These are phyloP conservation scores for Andrena bucephala DNA, from an alignment of 2,888 invertebrate species.

Conservation along the genomic window DNA sequence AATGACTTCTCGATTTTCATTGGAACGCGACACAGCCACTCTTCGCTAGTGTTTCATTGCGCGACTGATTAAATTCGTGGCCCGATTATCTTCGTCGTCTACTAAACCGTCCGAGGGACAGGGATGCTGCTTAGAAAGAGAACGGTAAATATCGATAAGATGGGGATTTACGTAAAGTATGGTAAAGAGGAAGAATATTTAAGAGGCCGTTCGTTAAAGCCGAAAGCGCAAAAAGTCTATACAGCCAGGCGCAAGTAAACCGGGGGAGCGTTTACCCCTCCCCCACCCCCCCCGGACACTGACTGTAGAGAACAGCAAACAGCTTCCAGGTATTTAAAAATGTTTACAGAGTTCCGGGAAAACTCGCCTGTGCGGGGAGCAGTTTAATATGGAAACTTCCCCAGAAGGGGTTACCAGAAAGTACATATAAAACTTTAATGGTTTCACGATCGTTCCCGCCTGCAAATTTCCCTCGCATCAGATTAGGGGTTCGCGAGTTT, in stretches of 20 bases:
- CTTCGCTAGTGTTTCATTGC: too few relatives aligned
- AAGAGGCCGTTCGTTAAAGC: slow-evolving; percentile 7
- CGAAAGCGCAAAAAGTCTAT: slow-evolving; percentile 2
- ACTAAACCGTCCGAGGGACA: background rate
- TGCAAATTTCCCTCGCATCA: slow-evolving; percentile 44
- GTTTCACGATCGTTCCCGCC: slow-evolving; percentile 35
- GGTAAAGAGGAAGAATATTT: background rate
- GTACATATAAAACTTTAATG: slow-evolving; percentile 38
- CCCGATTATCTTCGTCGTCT: background rate
- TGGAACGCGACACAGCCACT: background rate
- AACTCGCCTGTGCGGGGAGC: slow-evolving; percentile 2
- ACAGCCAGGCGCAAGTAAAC: slow-evolving; percentile 3
- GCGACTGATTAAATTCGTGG: background rate
- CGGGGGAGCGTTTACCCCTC: slow-evolving; percentile 39
- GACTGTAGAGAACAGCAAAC: slow-evolving; percentile 49
- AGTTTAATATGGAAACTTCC: slow-evolving; percentile 57
- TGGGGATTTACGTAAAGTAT: background rate
- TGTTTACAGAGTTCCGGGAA: slow-evolving; percentile 45
- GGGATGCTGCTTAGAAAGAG: background rate
- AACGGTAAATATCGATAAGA: slow-evolving; percentile 9
- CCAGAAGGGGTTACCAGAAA: slow-evolving; percentile 10
- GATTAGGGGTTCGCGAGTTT: slow-evolving; percentile 25
- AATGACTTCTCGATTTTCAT: background rate
- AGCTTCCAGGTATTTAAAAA: slow-evolving; percentile 64
- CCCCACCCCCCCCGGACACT: slow-evolving; percentile 33